Evolutionary conservation across 1,140 invertebrate species (phyloP).

Genomic region (Aphis gossypii): DNA sequence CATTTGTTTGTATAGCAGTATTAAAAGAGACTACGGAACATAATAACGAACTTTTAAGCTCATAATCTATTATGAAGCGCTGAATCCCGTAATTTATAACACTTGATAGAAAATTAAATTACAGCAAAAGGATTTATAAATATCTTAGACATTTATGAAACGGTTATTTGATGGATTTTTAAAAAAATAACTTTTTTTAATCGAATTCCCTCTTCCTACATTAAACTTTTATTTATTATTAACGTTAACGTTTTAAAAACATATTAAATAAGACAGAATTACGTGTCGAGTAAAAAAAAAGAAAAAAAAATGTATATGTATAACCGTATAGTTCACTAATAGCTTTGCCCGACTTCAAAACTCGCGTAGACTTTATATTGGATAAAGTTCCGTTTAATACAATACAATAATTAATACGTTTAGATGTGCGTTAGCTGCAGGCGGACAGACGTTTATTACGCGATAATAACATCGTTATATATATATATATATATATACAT

Average conservation of each 20-base stretch:
- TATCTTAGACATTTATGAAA: slow-evolving; percentile 7
- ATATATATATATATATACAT: background rate
- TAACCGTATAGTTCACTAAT: background rate
- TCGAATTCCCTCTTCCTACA: background rate
- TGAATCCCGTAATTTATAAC: slow-evolving; percentile 26
- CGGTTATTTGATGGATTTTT: slow-evolving; percentile 13
- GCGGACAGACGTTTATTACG: background rate
- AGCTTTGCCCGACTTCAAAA: slow-evolving; percentile 8
- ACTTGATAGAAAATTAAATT: slow-evolving; percentile 34
- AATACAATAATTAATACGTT: slow-evolving; percentile 24
- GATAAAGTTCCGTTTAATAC: slow-evolving; percentile 28
- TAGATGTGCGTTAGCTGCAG: background rate
- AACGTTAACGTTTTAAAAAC: slow-evolving; percentile 12
- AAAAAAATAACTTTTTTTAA: slow-evolving; percentile 10
- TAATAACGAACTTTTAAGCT: slow-evolving; percentile 28
- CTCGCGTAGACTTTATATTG: background rate
- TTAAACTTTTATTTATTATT: slow-evolving; percentile 21
- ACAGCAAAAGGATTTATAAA: slow-evolving; percentile 9
- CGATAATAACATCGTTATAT: background rate
- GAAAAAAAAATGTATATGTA: background rate
- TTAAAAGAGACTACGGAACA: background rate
- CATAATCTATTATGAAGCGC: slow-evolving; percentile 8
- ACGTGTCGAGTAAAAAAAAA: background rate
- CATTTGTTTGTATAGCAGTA: slow-evolving; percentile 1
- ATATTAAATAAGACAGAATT: background rate